Base-by-base conservation (phyloP, 2,113 vertebrate genomes). In the Gymnorhina tibicen region DNA sequence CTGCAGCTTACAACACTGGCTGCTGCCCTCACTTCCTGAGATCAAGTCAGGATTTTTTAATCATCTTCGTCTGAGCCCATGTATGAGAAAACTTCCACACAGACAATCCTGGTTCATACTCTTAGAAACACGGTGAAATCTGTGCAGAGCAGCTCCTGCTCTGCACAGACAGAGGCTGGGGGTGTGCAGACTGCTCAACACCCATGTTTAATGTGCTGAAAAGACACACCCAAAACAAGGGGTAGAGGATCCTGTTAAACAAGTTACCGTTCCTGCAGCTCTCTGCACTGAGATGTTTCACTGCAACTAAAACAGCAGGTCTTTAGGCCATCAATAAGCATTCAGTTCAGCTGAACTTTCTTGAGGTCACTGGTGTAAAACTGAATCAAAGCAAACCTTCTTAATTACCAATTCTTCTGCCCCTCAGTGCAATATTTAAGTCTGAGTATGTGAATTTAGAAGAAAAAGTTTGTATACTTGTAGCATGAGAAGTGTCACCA, bases 201-300 rank as follows among this genome's bases (percentile, higher is more conserved):
- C 84, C 89, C 89, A 62, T 41, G 0, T 14, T 22, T 1, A 17
- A 21, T 9, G 41, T 8, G 33, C 86, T 56, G 50, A 17, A 69
- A 81, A 72, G 93, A 67, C 95, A 95, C 93, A 91, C 96, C 96
- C 85, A 47, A 81, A 53, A 52, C 49, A 50, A 64, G 35, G 50
- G 44, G 39, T 2, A 75, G 68, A 95, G 75, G 90, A 96, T 92
- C 96, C 85, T 93, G 95, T 81, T 64, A 1, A 95, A 83, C 96
- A 11, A 90, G 95, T 93, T 90, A 39, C 81, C 13, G 2, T 66
- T 46, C 83, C 63, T 47, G 64, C 76, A 92, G 64, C 87, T 72
- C 63, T 69, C 83, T 83, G 60, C 60, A 47, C 72, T 4, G 22
- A 58, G 58, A 33, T 42, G 59, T 63, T 77, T 80, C 68, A 53